Evolutionary conservation across 2,888 invertebrate species (phyloP).

Genomic region (Agonopterix heracliana): DNA sequence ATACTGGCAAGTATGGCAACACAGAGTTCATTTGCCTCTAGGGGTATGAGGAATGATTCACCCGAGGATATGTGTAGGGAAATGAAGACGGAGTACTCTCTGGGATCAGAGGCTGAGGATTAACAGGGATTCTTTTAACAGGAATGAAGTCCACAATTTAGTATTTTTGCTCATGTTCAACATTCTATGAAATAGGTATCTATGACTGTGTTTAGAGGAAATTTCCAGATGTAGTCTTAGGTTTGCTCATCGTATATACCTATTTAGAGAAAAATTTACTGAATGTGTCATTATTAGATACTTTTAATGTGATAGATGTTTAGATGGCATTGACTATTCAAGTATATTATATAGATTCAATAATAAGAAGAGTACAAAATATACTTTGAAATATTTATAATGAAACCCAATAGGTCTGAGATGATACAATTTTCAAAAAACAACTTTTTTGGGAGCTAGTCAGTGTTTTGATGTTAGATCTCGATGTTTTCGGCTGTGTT

Average conservation of each 20-base stretch:
- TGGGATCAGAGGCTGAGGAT: conserved; percentile 62
- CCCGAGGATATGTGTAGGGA: conserved; percentile 59
- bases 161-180: conserved; percentile 12
- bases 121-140: conserved; percentile 21
- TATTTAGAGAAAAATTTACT: neutral
- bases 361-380: conserved; percentile 8
- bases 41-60: conserved; percentile 48
- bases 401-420: too few relatives aligned
- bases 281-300: conserved; percentile 18
- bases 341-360: neutral
- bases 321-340: conserved; percentile 5
- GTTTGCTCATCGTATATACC: conserved; percentile 26
- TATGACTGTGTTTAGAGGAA: conserved; percentile 18
- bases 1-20: conserved; percentile 64
- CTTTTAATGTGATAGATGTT: conserved; percentile 33
- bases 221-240: conserved; percentile 12
- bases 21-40: conserved; percentile 47
- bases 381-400: neutral
- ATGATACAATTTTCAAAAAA: neutral
- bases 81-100: conserved; percentile 53
- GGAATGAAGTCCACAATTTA: conserved; percentile 2
- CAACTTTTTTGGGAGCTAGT: conserved; percentile 26
- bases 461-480: conserved; percentile 41
- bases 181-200: conserved; percentile 17
- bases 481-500: conserved; percentile 65